Base-by-base conservation (phyloP, 2,888 invertebrate genomes). In the Brachyptera risi region DNA sequence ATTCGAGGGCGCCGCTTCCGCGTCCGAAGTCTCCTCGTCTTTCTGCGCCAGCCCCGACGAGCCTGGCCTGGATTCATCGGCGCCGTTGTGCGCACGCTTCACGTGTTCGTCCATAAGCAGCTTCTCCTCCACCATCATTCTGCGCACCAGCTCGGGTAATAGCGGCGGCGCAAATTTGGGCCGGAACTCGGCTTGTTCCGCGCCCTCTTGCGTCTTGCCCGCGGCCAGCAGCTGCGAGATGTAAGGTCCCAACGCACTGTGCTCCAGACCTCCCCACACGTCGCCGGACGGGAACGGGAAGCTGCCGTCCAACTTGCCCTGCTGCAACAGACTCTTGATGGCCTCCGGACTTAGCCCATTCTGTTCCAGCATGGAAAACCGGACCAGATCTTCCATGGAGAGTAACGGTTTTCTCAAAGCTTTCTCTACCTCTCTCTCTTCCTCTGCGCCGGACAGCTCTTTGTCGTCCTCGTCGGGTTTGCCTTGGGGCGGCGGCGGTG, bases 341-440 rank as follows among this genome's bases (percentile, higher is more conserved):
- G 50, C 56, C 13, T 50, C 44, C 11, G 47, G 35, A 5, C 40
- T 57, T 21, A 47, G 54, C 13, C 56, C 61, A 56, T 23, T 35
- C 19, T 17, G 17, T 37, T 62, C 62, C n/a, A 64, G 54, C 37
- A 64, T 50, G 3, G 62, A 62, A 67, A 83, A 78, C 68, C 82
- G 74, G 61, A 83, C 72, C 69, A 84, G 77, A 73, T 85, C 82
- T 69, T 83, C 81, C 71, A 82, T 74, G 50, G 81, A 79, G 59
- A 83, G 72, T 66, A 82, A 70, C 31, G 82, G 82, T 68, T 79
- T 80, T 71, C 80, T 76, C 65, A 82, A 71, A 27, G 79, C 81
- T 69, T 80, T 80, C 69, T 81, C 82, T 58, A 80, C 81, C 59
- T 82, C 81, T 69, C 82, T 82, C 69, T 82, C 80, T 70, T 83